phyloP scores from a whole-genome alignment of 2,113 vertebrate species.

The Malurus cyaneus region DNA sequence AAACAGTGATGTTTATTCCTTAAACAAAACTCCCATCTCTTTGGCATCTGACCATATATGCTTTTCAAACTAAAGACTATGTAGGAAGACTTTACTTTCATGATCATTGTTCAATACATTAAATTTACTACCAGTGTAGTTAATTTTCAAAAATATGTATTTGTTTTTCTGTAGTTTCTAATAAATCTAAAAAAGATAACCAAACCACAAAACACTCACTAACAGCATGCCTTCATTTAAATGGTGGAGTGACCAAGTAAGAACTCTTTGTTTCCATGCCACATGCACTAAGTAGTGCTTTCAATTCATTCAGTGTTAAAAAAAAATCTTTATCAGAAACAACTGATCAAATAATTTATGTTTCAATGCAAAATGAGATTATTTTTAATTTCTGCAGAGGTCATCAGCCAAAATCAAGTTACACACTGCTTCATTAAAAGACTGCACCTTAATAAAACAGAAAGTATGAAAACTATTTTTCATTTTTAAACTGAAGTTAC shows the following conservation, averaged over 20 bases:
- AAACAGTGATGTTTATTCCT: conserved; percentile 66
- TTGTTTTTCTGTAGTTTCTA: conserved; percentile 31
- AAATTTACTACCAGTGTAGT: conserved; percentile 63
- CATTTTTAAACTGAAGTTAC: conserved; percentile 53
- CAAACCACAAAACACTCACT: background rate
- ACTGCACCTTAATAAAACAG: conserved; percentile 24
- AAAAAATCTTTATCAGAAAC: conserved; percentile 19
- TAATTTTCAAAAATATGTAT: conserved; percentile 54
- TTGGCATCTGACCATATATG: conserved; percentile 74
- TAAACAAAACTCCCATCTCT: conserved; percentile 69
- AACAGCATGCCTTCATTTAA: background rate
- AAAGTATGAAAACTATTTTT: background rate
- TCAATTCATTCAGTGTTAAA: background rate
- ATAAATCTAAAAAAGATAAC: conserved; percentile 3
- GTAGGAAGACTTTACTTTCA: conserved; percentile 66
- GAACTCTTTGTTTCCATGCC: conserved; percentile 22
- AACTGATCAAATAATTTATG: conserved; percentile 9
- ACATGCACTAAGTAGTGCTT: conserved; percentile 1
- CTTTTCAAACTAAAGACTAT: conserved; percentile 69
- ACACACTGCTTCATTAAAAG: conserved; percentile 33
- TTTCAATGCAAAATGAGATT: conserved; percentile 27
- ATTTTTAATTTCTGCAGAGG: conserved; percentile 43
- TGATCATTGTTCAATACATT: conserved; percentile 61
- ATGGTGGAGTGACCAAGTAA: background rate
- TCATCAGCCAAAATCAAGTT: conserved; percentile 18